Percentiles rank a stretch among this genome's conserved stretches.
phyloP scores from a whole-genome alignment of 2,113 vertebrate species.

The Ceratotherium simum region DNA sequence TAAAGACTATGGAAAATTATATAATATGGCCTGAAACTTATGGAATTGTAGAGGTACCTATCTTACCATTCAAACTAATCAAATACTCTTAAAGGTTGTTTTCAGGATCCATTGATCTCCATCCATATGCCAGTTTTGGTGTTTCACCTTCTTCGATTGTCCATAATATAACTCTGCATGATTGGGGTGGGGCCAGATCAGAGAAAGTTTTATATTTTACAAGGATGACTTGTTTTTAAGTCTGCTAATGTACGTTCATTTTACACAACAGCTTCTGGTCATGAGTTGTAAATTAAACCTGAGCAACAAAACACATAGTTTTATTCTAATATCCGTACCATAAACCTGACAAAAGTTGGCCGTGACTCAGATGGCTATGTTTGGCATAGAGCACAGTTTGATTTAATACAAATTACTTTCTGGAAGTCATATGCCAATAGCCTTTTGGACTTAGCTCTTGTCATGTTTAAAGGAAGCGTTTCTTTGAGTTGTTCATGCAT shows the following conservation, averaged over 20 bases:
- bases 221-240: not conserved
- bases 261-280: not conserved
- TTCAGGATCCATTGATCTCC: not conserved
- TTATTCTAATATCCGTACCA: not conserved
- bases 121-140: not conserved
- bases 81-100: not conserved
- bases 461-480: not conserved
- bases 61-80: not conserved
- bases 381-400: not conserved
- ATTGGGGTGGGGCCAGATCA: not conserved
- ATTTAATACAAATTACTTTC: not conserved
- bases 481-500: not conserved
- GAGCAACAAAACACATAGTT: not conserved
- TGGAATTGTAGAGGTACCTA: not conserved
- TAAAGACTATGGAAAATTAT: not conserved
- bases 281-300: slow-evolving; percentile 46
- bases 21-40: not conserved
- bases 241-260: not conserved
- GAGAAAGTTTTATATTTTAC: not conserved
- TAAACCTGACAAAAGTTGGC: slow-evolving; percentile 15
- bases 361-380: not conserved
- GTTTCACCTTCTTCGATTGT: not conserved
- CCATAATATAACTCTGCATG: not conserved
- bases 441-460: not conserved
- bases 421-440: not conserved